Percentiles rank a stretch among this genome's conserved stretches.
phyloP scores from a whole-genome alignment of 2,113 vertebrate genomes.

The Scomber colias region DNA sequence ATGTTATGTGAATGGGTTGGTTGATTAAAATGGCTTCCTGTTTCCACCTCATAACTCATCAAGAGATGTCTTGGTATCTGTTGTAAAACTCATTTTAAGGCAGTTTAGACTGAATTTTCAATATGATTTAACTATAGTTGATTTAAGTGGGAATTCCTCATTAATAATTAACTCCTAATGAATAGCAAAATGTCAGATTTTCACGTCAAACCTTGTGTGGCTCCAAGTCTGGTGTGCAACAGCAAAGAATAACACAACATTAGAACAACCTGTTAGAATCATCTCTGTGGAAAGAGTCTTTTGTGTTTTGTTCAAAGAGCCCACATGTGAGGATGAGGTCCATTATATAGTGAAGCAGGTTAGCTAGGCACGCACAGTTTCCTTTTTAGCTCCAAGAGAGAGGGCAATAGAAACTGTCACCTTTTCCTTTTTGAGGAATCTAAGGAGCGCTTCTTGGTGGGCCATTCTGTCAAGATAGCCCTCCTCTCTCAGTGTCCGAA shows the following conservation, averaged over 20 bases:
- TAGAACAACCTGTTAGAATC: constrained; percentile 57
- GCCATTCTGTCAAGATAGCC: background rate
- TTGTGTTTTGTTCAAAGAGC: constrained; percentile 41
- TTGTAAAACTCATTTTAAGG: background rate
- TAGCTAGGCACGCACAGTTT: constrained; percentile 73
- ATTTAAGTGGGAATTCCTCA: constrained; percentile 10
- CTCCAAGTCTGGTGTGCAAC: constrained; percentile 57
- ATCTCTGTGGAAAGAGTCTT: constrained; percentile 69
- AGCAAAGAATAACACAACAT: constrained; percentile 50
- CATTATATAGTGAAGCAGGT: constrained; percentile 74
- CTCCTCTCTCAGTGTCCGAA: constrained; percentile 62
- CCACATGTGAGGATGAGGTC: constrained; percentile 74
- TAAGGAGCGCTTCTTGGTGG: constrained; percentile 35
- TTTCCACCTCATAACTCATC: background rate
- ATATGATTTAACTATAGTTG: background rate
- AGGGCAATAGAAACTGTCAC: constrained; percentile 51
- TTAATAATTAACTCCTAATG: background rate
- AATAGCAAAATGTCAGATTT: constrained; percentile 29
- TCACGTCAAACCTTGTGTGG: constrained; percentile 49
- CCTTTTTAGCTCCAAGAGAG: constrained; percentile 53
- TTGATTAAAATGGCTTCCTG: background rate
- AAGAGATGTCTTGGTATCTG: background rate
- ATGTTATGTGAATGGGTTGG: background rate
- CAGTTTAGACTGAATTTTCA: background rate
- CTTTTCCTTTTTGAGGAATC: constrained; percentile 57